Conservation (phyloP, 2,888 invertebrate species). For the Nysson spinosus region DNA sequence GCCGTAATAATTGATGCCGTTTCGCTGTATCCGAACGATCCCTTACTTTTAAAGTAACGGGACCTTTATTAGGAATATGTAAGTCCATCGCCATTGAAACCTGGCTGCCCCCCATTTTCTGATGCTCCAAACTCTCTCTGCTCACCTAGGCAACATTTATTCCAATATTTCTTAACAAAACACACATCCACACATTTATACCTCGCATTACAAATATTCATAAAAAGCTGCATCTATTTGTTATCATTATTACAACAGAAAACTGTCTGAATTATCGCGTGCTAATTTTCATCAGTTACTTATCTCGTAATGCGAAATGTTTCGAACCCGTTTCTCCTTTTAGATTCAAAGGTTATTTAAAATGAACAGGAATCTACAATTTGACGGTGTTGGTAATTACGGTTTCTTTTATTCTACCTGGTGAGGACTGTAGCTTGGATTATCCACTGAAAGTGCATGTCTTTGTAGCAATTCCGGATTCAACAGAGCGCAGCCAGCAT, state of each 20-base stretch:
- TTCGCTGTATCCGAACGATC: constrained; percentile 85
- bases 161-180: background rate
- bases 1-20: constrained; percentile 86
- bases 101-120: constrained; percentile 82
- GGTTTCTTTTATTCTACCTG: constrained; percentile 49
- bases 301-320: no score
- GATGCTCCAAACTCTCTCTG: constrained; percentile 79
- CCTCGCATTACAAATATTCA: no score
- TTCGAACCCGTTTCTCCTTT: no score
- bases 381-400: no score
- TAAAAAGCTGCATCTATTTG: no score
- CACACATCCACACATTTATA: background rate
- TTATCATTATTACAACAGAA: no score
- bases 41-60: constrained; percentile 81
- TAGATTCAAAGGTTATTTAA: no score
- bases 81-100: constrained; percentile 88
- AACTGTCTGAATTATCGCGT: no score
- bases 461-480: constrained; percentile 84
- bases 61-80: constrained; percentile 82
- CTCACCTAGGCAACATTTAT: constrained; percentile 40
- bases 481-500: constrained; percentile 80
- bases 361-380: no score
- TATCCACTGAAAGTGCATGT: constrained; percentile 91
- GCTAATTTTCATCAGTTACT: no score
- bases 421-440: constrained; percentile 79